Base-by-base conservation (phyloP, 2,113 vertebrate genomes). In the Chitala chitala region DNA sequence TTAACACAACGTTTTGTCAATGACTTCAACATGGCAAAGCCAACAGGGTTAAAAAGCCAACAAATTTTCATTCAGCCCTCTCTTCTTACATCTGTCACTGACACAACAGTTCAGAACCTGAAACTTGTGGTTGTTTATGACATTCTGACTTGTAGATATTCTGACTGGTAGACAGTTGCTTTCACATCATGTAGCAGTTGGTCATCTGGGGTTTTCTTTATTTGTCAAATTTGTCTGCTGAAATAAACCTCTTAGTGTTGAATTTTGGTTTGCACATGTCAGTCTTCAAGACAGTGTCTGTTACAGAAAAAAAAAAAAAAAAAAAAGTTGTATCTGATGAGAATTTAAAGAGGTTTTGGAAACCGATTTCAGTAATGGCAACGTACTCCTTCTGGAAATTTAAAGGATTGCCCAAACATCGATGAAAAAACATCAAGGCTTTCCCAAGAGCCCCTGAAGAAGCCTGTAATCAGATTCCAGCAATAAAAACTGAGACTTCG, bases 401-500 rank as follows among this genome's bases (percentile, higher is more conserved):
- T 66, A 15, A 0, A 7, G 36, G n/a, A 44, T 22, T 22, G 3
- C 44, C 36, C 15, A 46, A n/a, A 68, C 17, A n/a, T 68, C 20
- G 46, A 42, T 66, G 36, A 66, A 38, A 66, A 24, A 68, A 48
- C 24, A 44, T 26, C 17, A 24, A 2, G 1, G 5, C n/a, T 44
- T 68, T 68, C 38, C 64, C 2, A 5, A 22, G 40, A 68, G 20
- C 64, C 38, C 64, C 42, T 13, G 64, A 42, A 68, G 10, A 22
- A 66, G 8, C n/a, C 63, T 3, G 29, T 66, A 44, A 66, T 66
- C 36, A 24, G 22, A 44, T 66, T 12, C 40, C 36, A 44, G 36
- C 22, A 44, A 66, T 66, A 66, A 68, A 65, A 68, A 68, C 15
- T 38, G n/a, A 68, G 40, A 24, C 24, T 68, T 29, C 9, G 42